Base-by-base conservation (phyloP, 2,888 invertebrate genomes). In the Chrysolina americana region DNA sequence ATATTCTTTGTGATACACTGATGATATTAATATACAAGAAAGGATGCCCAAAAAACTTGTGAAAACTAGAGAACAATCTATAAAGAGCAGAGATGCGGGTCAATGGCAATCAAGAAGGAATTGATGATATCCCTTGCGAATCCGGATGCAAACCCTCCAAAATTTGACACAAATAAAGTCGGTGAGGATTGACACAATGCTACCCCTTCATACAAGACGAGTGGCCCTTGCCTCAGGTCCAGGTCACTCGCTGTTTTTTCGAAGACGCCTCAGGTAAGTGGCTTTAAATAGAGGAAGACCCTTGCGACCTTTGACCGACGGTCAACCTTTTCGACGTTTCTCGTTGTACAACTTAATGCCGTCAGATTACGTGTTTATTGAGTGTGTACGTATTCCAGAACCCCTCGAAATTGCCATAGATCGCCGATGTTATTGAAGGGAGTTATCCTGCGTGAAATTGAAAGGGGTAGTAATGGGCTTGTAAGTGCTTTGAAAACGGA, bases 341-440 rank as follows among this genome's bases (percentile, higher is more conserved):
- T 21, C 50, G 65, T 69, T 41, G 36, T 19, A 64, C 62, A 59
- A 23, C 41, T 65, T 69, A 69, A 63, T 36, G 21, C 48, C 68
- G 68, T 66, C 50, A 70, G 47, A 77, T 75, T 74, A 77, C 69
- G 77, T 77, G 77, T 77, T 77, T 77, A 77, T 77, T 71, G 74
- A 73, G 70, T 75, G 77, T 68, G 69, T 62, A 71, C 28, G 17
- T 72, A 56, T 48, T 68, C 56, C 21, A 15, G 64, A 56, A 62
- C 73, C 65, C 56, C 65, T 74, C 63, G 65, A 41, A 41, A 44
- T 47, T 44, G 21, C 15, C 21, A 41, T 21, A 15, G 19, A 53
- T 50, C 13, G 11, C 48, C 65, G 15, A n/a, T 66, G 6, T 17
- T 65, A 41, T 65, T 65, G 64, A 47, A 53, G 8, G 47, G 41